A percentile compares a stretch with the other conserved stretches of the same genome.
These are phyloP conservation scores for Naso thynnoides DNA, from an alignment of 2,797 vertebrate genomes.

Conservation along the genomic window DNA sequence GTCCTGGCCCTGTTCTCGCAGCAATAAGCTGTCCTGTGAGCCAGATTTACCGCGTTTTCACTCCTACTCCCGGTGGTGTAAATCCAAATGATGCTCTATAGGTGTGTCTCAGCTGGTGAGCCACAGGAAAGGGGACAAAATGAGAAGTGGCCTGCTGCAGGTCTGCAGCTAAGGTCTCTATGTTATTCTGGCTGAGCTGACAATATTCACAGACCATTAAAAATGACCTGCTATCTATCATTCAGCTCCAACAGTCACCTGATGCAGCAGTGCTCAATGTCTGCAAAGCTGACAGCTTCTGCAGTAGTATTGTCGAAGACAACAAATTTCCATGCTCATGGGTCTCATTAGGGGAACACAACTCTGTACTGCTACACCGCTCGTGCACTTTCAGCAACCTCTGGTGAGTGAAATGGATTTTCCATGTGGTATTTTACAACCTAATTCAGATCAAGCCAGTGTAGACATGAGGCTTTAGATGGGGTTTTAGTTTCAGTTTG, in stretches of 20 bases:
- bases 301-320: constrained; percentile 44
- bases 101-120: constrained; percentile 21
- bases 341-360: constrained; percentile 25
- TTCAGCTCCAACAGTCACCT: constrained; percentile 33
- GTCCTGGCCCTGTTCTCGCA: constrained; percentile 41
- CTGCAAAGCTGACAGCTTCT: constrained; percentile 12
- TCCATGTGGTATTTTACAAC: constrained; percentile 28
- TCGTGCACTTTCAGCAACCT: constrained; percentile 39
- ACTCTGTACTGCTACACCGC: constrained; percentile 31
- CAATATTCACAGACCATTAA: constrained; percentile 37
- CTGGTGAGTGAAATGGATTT: constrained; percentile 56
- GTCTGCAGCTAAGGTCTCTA: constrained; percentile 28
- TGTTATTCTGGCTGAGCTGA: constrained; percentile 35
- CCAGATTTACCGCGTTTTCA: constrained; percentile 54
- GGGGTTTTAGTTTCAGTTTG: constrained; percentile 16
- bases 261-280: constrained; percentile 33
- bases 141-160: constrained; percentile 17
- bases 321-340: constrained; percentile 44
- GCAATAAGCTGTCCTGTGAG: constrained; percentile 45
- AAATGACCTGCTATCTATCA: constrained; percentile 40
- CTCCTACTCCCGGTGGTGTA: constrained; percentile 39
- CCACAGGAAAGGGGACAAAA: constrained; percentile 27
- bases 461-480: constrained; percentile 39
- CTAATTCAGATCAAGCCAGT: constrained; percentile 34
- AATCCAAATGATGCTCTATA: constrained; percentile 41